Evolutionary conservation across 1,140 invertebrate genomes (phyloP).

Genomic region (Anastrepha obliqua): DNA sequence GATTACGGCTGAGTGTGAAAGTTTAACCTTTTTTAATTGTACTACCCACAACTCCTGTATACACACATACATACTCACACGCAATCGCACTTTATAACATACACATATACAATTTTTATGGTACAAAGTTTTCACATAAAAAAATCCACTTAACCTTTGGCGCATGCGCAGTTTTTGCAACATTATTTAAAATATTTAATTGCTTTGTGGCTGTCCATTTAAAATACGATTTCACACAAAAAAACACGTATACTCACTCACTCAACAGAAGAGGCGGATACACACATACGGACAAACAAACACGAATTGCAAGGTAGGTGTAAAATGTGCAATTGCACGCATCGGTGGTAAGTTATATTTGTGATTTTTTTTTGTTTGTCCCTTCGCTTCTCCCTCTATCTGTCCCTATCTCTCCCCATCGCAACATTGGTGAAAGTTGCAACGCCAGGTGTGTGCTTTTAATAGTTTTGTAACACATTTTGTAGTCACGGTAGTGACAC

Average conservation of each 20-base stretch:
- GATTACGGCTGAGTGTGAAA: constrained; percentile 39
- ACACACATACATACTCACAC: not conserved
- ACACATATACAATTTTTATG: not conserved
- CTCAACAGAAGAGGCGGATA: not conserved
- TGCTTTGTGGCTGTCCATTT: constrained; percentile 48
- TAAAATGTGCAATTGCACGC: too few relatives aligned
- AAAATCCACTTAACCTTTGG: not conserved
- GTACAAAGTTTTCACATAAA: not conserved
- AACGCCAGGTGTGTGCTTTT: too few relatives aligned
- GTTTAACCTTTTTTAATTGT: not conserved
- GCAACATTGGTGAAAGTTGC: too few relatives aligned
- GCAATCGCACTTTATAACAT: not conserved
- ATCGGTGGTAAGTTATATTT: too few relatives aligned
- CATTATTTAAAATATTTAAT: constrained; percentile 47
- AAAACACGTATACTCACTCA: not conserved
- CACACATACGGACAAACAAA: too few relatives aligned
- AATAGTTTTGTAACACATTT: too few relatives aligned
- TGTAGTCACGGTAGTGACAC: too few relatives aligned
- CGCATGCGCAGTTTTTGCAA: not conserved
- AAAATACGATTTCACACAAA: not conserved
- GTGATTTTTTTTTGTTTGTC: too few relatives aligned
- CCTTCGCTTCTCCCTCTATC: too few relatives aligned
- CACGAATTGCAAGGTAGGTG: too few relatives aligned
- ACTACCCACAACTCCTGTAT: too few relatives aligned
- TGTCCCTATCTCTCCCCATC: too few relatives aligned